Conservation (phyloP, 2,888 invertebrate genomes). For the Ecliptopera silaceata region DNA sequence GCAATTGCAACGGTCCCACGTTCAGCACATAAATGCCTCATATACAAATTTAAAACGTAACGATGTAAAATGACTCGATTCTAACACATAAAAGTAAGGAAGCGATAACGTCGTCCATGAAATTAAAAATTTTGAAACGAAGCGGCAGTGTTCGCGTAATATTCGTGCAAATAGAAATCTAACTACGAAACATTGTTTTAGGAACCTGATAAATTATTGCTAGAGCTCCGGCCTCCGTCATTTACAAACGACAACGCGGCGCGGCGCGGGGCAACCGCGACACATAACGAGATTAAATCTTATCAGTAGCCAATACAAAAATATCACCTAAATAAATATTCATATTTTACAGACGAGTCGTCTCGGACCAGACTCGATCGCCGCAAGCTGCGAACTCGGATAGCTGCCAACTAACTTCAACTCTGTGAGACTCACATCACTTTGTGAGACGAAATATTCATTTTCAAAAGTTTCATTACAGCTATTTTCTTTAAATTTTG, state of each 20-base stretch:
- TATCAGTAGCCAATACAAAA: slow-evolving; percentile 83
- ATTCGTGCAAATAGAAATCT: slow-evolving; percentile 80
- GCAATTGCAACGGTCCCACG: slow-evolving; percentile 83
- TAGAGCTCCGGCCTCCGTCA: slow-evolving; percentile 69
- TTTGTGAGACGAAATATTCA: background rate
- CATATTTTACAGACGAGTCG: slow-evolving; percentile 60
- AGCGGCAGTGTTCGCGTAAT: slow-evolving; percentile 81
- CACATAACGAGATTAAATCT: slow-evolving; percentile 78
- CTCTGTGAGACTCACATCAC: background rate
- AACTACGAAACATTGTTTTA: slow-evolving; percentile 81
- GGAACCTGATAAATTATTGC: slow-evolving; percentile 83
- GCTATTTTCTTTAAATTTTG: no score
- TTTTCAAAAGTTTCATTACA: no score
- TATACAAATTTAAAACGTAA: slow-evolving; percentile 77
- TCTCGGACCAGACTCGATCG: slow-evolving; percentile 39
- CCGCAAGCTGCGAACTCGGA: slow-evolving; percentile 36
- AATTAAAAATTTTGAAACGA: slow-evolving; percentile 68
- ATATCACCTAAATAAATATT: slow-evolving; percentile 83
- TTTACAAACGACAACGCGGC: slow-evolving; percentile 62
- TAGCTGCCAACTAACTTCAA: background rate
- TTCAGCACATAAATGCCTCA: slow-evolving; percentile 80
- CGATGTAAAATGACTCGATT: slow-evolving; percentile 69
- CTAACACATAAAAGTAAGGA: slow-evolving; percentile 60
- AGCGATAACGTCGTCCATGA: slow-evolving; percentile 65
- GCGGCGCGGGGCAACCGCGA: slow-evolving; percentile 63